These are phyloP conservation scores for Amiota minor DNA, from an alignment of 2,888 invertebrate genomes.

Conservation along the genomic window DNA sequence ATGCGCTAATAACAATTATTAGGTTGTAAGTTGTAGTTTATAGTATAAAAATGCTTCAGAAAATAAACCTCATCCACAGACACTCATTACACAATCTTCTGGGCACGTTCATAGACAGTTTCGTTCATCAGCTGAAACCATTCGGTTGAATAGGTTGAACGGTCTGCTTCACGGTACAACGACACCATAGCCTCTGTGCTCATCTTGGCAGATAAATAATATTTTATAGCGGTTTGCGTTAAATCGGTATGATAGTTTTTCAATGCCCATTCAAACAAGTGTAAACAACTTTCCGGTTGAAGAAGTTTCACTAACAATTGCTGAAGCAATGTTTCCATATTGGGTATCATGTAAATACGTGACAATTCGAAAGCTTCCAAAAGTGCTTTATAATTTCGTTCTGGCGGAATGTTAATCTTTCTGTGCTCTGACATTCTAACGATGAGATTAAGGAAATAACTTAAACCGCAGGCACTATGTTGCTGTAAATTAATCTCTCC, in stretches of 20 bases:
- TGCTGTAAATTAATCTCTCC: slow-evolving; percentile 71
- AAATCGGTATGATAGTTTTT: slow-evolving; percentile 72
- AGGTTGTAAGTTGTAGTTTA: too few relatives aligned
- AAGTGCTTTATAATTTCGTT: slow-evolving; percentile 63
- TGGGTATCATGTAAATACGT: slow-evolving; percentile 71
- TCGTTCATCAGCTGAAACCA: slow-evolving; percentile 73
- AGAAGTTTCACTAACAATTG: slow-evolving; percentile 64
- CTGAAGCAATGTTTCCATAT: slow-evolving; percentile 66
- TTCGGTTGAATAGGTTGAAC: slow-evolving; percentile 69
- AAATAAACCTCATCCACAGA: neutral
- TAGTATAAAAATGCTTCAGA: too few relatives aligned
- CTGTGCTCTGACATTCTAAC: slow-evolving; percentile 56
- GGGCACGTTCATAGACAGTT: slow-evolving; percentile 69
- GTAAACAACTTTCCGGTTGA: slow-evolving; percentile 66
- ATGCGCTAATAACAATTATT: too few relatives aligned
- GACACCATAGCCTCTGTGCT: slow-evolving; percentile 63
- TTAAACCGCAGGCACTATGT: slow-evolving; percentile 67
- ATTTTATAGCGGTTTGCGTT: slow-evolving; percentile 72
- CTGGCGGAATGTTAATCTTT: slow-evolving; percentile 58
- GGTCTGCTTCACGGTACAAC: slow-evolving; percentile 70
- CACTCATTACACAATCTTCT: slow-evolving; percentile 41
- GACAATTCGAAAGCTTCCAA: slow-evolving; percentile 73
- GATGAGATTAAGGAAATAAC: slow-evolving; percentile 72
- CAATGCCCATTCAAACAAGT: slow-evolving; percentile 72
- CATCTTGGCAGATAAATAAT: slow-evolving; percentile 69